Evolutionary conservation across 1,140 invertebrate genomes (phyloP).

Genomic region (Matsumurasca onukii): DNA sequence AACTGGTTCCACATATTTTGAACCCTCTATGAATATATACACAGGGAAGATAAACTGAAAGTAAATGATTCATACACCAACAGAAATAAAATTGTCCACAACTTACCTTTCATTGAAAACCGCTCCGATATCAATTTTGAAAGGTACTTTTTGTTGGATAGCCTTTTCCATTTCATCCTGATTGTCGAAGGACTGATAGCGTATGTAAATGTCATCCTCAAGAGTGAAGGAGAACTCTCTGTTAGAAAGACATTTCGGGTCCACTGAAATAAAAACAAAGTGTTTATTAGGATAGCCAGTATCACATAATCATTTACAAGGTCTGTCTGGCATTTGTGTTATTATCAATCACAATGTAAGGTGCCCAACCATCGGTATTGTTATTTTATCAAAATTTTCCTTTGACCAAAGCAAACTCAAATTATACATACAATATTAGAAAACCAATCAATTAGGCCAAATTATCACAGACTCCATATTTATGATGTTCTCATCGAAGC

Average conservation of each 20-base stretch:
- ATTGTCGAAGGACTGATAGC: slow-evolving; percentile 86
- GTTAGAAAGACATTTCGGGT: slow-evolving; percentile 68
- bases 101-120: slow-evolving; percentile 76
- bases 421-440: neutral
- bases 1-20: no score
- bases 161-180: slow-evolving; percentile 80
- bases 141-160: slow-evolving; percentile 74
- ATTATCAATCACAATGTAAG: neutral
- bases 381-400: no score
- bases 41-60: no score
- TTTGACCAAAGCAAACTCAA: neutral
- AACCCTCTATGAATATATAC: no score
- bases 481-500: neutral
- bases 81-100: no score
- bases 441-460: no score
- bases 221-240: slow-evolving; percentile 97
- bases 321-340: neutral
- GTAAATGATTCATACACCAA: no score
- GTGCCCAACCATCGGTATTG: neutral
- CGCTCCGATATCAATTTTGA: slow-evolving; percentile 97
- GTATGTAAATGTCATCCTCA: slow-evolving; percentile 89
- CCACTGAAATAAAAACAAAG: slow-evolving; percentile 51
- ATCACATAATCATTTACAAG: neutral
- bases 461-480: no score
- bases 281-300: slow-evolving; percentile 30